Percentiles rank a stretch among this genome's conserved stretches.
Conservation (phyloP, 2,797 vertebrate species). For the Lutjanus argentimaculatus region DNA sequence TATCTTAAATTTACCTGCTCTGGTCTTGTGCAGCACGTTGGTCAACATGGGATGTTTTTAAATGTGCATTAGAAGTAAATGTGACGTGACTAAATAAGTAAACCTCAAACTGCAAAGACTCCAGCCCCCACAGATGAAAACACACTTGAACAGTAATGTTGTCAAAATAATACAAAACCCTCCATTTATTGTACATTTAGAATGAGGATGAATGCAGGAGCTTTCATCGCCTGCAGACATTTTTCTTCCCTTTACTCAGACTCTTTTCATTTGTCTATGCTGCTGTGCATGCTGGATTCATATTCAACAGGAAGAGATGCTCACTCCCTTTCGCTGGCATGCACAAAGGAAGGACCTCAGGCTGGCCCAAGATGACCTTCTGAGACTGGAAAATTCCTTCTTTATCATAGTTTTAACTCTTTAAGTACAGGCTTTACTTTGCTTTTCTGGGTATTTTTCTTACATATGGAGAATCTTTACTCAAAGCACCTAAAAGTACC, state of each 20-base stretch:
- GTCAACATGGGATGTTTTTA: too few species aligned
- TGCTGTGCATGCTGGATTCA: slow-evolving; percentile 23
- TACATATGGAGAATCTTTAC: not conserved
- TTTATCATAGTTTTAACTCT: slow-evolving; percentile 44
- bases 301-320: slow-evolving; percentile 48
- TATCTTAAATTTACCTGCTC: not conserved
- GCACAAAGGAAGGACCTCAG: slow-evolving; percentile 60
- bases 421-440: not conserved
- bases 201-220: slow-evolving; percentile 3
- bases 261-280: slow-evolving; percentile 17
- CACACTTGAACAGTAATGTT: not conserved
- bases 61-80: too few species aligned
- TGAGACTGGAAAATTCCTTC: slow-evolving; percentile 28
- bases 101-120: not conserved
- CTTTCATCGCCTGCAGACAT: not conserved
- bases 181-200: not conserved
- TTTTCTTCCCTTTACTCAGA: slow-evolving; percentile 12
- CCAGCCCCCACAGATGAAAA: not conserved
- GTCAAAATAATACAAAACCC: not conserved
- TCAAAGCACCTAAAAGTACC: not conserved
- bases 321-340: slow-evolving; percentile 37
- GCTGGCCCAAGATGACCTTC: slow-evolving; percentile 28
- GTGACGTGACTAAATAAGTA: not conserved
- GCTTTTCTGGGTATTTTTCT: not conserved
- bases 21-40: too few species aligned